phyloP scores from a whole-genome alignment of 2,797 vertebrate species.

The Acomys russatus region DNA sequence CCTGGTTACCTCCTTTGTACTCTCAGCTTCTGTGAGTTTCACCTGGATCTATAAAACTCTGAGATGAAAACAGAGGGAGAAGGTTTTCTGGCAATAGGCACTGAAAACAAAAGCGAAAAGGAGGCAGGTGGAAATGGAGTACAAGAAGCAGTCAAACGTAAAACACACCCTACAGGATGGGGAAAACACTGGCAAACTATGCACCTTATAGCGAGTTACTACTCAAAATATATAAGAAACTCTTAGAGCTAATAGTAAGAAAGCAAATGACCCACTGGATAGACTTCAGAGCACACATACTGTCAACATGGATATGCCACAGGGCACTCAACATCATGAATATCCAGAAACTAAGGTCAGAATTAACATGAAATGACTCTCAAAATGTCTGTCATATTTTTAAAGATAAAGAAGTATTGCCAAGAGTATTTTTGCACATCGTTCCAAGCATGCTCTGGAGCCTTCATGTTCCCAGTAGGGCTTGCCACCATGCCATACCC shows the following conservation, averaged over 20 bases:
- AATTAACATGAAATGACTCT: neutral
- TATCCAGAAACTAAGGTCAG: neutral
- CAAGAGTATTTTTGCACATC: conserved; percentile 10
- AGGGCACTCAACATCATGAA: neutral
- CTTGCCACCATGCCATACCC: neutral
- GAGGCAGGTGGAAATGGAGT: neutral
- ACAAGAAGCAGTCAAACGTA: neutral
- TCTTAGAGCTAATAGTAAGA: neutral
- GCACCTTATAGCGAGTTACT: neutral
- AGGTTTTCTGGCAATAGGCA: neutral
- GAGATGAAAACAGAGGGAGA: neutral
- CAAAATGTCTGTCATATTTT: conserved; percentile 62
- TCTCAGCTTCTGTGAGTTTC: neutral
- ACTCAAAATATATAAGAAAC: neutral
- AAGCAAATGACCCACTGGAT: neutral
- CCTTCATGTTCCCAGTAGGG: neutral
- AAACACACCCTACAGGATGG: neutral
- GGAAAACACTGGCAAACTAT: neutral
- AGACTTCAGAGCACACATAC: neutral
- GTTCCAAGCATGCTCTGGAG: neutral
- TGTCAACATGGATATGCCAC: neutral
- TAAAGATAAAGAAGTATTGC: conserved; percentile 60
- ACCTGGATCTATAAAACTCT: neutral
- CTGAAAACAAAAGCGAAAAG: neutral
- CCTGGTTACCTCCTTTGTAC: neutral